Evolutionary conservation across 2,888 invertebrate genomes (phyloP), one percentile per base, ranked within the genome.

Genomic region (Agrenia bidenticulata): DNA sequence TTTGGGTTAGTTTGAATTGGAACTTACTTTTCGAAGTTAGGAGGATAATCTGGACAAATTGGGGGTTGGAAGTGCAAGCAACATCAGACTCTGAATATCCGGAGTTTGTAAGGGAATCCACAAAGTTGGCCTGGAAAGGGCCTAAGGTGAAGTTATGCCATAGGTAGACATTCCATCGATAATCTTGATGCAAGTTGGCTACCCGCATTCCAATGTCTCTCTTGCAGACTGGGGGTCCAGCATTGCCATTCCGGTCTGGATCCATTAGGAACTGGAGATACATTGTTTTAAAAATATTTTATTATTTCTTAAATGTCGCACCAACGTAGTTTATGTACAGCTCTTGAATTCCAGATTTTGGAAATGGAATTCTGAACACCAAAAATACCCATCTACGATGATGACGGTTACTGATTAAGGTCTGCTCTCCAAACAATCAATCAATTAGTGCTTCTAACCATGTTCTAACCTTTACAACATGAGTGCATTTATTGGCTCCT

Each of bases 111-210:
- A 70, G 56, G 1, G 49, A 50, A 39, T 70, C 70, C 1, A 45
- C 50, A 51, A 58, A 70, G 17, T 55, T 51, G n/a, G 61, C 64
- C 1, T 61, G 63, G 24, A 63, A 54, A 2, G 57, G 24, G 9
- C 26, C 32, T 2, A 70, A 45, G 4, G 70, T 67, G 26, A 70
- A 70, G 61, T 70, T 70, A 27, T 70, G 70, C 70, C 70, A 70
- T 2, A 70, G 58, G 24, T 58, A 63, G 2, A 70, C 70, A 58
- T 57, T 54, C n/a, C 21, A n/a, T 21, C 60, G 24, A 1, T 54
- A 39, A 9, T 55, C 51, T 23, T 60, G 32, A 1, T 45, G 39
- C 15, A 27, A 5, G 9, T 27, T 42, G 17, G 21, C 32, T 19
- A 66, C 19, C 4, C 64, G 54, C 17, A 66, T 62, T 21, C 69